Evolutionary conservation across 2,888 invertebrate genomes (phyloP), one percentile per base, ranked within the genome.

Genomic region (Lasioglossum oenotherae): DNA sequence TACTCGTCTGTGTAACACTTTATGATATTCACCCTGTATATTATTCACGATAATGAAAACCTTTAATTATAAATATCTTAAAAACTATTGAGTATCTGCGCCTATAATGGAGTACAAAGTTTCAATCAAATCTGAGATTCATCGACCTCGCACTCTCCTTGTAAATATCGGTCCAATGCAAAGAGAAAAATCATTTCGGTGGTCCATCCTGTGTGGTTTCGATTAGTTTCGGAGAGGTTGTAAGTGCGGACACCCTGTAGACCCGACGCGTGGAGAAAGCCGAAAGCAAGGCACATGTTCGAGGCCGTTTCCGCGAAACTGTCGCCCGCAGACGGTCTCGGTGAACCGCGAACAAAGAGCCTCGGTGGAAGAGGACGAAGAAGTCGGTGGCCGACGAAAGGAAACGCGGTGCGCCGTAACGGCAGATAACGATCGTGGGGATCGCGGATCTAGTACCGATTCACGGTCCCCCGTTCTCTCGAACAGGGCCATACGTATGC

Each of bases 371-470:
- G 79, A 80, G 80, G 76, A 82, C 85, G 79, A 60, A 77, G 81
- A 80, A 81, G 82, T 73, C 84, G 80, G 81, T 79, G 80, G 75
- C 79, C 71, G 85, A 87, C 85, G 88, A 91, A 87, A 88, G 91
- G 86, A 91, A 91, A 91, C 90, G 85, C 85, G 81, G 83, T 72
- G 80, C 85, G 80, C 82, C 78, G 87, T 88, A 84, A 82, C 76
- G 77, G 86, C 80, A 76, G 91, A 90, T 91, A 91, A 90, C 74
- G 87, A 81, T 88, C 87, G 84, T 82, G 85, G 80, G 87, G 85
- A 88, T 91, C 86, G 87, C 82, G 86, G 82, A 90, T 87, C 87
- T 87, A 90, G 87, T 89, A 86, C 87, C 81, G 87, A 89, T 89
- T 85, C 89, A 78, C 79, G 69, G 83, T 78, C 79, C 69, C 79